Evolutionary conservation across 2,113 vertebrate genomes (phyloP).

Genomic region (Caloenas nicobarica): DNA sequence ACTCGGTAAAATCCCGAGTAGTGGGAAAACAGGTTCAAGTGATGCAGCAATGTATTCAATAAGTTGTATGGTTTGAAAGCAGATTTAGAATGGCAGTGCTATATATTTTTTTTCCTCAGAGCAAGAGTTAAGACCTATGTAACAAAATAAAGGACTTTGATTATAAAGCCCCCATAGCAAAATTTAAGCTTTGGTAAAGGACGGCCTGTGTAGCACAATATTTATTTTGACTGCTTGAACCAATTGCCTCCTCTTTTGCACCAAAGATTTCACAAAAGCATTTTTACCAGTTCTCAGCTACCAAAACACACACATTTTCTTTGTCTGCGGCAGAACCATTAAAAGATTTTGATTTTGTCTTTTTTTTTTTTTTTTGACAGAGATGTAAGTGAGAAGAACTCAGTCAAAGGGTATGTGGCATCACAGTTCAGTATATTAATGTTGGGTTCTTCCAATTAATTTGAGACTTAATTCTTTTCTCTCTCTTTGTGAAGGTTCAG

Average conservation of each 20-base stretch:
- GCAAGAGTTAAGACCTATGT: not conserved
- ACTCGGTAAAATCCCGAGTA: not conserved
- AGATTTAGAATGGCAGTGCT: not conserved
- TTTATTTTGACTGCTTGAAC: not conserved
- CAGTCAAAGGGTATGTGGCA: slow-evolving; percentile 86
- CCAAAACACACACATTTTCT: not conserved
- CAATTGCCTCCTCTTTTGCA: not conserved
- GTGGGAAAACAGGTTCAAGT: not conserved
- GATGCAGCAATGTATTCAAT: not conserved
- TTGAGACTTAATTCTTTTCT: not conserved
- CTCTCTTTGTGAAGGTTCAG: slow-evolving; percentile 80
- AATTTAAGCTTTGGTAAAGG: not conserved
- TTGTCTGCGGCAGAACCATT: not conserved
- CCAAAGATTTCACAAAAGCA: not conserved
- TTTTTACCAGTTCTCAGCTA: not conserved
- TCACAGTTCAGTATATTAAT: not conserved
- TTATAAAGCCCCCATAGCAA: not conserved
- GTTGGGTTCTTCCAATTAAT: not conserved
- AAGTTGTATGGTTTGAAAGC: not conserved
- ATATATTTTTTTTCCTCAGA: not conserved
- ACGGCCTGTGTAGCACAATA: not conserved
- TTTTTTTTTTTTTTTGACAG: slow-evolving; percentile 67
- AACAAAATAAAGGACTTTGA: not conserved
- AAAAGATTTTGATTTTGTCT: not conserved
- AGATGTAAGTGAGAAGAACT: slow-evolving; percentile 89